A percentile compares a stretch with the other conserved stretches of the same genome.
Evolutionary conservation across 2,888 invertebrate species (phyloP).

Genomic region (Drosophila multiciliata): DNA sequence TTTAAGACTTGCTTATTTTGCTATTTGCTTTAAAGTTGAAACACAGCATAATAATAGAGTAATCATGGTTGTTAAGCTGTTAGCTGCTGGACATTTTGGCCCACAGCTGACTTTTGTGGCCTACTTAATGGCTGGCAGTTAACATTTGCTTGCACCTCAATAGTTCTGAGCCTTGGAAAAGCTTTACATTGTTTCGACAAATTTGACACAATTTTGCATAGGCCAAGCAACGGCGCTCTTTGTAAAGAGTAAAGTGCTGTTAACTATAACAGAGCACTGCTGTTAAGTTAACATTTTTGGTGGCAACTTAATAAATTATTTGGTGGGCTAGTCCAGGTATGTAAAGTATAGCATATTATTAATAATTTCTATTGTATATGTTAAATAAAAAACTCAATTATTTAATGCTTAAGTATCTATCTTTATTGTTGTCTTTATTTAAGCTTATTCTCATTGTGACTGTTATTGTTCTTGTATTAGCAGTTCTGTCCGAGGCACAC

Average conservation of each 20-base stretch:
- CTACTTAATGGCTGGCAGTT: constrained; percentile 47
- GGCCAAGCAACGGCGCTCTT: constrained; percentile 41
- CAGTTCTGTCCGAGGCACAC: constrained; percentile 8
- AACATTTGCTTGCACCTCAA: constrained; percentile 52
- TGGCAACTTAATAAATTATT: constrained; percentile 30
- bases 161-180: constrained; percentile 53
- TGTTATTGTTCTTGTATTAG: not conserved
- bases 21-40: constrained; percentile 26
- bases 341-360: too few species aligned
- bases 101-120: constrained; percentile 35
- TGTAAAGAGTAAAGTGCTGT: constrained; percentile 55
- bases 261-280: constrained; percentile 28
- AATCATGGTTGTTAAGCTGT: constrained; percentile 9
- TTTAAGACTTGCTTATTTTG: constrained; percentile 24
- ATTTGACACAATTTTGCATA: constrained; percentile 55
- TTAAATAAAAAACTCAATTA: not conserved
- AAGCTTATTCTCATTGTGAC: rapidly evolving
- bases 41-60: not conserved
- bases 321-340: constrained; percentile 2
- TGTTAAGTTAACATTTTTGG: not conserved
- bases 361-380: not conserved
- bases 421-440: not conserved
- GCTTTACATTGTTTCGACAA: constrained; percentile 48
- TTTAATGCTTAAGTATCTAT: too few species aligned
- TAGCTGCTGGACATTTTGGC: constrained; percentile 19